These are phyloP conservation scores for Daubentonia madagascariensis DNA, from an alignment of 2,113 vertebrate genomes.

Conservation along the genomic window DNA sequence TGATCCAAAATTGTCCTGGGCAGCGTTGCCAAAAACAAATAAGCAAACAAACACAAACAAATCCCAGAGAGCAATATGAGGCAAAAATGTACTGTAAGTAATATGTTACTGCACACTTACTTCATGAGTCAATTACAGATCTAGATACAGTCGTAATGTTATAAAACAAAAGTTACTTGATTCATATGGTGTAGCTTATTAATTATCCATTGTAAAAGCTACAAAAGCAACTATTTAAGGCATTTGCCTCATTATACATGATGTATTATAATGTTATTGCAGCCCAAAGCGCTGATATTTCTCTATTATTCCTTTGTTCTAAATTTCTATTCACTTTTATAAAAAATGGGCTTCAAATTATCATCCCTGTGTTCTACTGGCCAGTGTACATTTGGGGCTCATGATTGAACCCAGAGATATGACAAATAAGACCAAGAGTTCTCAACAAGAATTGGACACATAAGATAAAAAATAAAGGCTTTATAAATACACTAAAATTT, in stretches of 20 bases:
- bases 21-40: background rate
- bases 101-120: background rate
- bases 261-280: background rate
- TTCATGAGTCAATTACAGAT: background rate
- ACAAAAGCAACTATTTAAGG: background rate
- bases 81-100: background rate
- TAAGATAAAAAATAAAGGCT: background rate
- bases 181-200: background rate
- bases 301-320: conserved; percentile 37
- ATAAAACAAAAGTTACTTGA: conserved; percentile 35
- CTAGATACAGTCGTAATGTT: background rate
- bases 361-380: background rate
- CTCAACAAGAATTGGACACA: background rate
- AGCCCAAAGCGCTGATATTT: background rate
- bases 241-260: background rate
- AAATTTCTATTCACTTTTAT: background rate
- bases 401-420: background rate
- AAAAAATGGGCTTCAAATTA: background rate
- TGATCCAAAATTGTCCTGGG: background rate
- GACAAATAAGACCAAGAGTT: background rate
- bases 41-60: background rate
- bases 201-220: conserved; percentile 49
- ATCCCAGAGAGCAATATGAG: background rate
- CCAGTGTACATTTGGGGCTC: background rate
- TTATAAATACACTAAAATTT: background rate